Evolutionary conservation across 1,140 invertebrate species (phyloP).

Genomic region (Hirudo medicinalis): DNA sequence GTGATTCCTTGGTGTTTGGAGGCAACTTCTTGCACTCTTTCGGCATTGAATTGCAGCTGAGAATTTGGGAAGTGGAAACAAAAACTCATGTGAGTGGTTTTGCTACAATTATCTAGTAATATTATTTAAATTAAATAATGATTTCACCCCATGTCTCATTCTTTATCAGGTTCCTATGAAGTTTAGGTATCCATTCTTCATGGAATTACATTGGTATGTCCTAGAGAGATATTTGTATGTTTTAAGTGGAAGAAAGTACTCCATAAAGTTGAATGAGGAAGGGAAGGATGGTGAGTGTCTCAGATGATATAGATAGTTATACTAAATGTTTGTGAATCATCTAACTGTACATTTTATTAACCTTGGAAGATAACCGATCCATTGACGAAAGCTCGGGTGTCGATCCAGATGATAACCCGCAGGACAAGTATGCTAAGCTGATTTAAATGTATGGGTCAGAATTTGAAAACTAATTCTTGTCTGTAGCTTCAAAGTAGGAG

Average conservation of each 20-base stretch:
- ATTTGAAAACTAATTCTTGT: too few species aligned
- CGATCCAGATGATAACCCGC: too few species aligned
- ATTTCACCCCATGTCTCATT: not conserved
- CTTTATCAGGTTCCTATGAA: slow-evolving; percentile 70
- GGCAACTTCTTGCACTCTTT: slow-evolving; percentile 84
- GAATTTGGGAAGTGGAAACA: slow-evolving; percentile 22
- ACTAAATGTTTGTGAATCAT: too few species aligned
- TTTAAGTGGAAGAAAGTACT: slow-evolving; percentile 65
- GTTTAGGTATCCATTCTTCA: slow-evolving; percentile 93
- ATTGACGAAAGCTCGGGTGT: too few species aligned
- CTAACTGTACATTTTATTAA: too few species aligned
- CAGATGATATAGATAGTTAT: too few species aligned
- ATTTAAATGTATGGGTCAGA: too few species aligned
- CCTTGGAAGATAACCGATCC: too few species aligned
- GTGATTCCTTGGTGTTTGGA: slow-evolving; percentile 81
- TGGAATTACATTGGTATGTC: slow-evolving; percentile 95
- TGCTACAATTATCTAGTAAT: not conserved
- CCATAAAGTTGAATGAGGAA: slow-evolving; percentile 37
- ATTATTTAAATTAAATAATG: too few species aligned
- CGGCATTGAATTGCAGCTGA: slow-evolving; percentile 63
- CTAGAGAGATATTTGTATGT: slow-evolving; percentile 80
- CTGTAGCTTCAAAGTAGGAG: too few species aligned
- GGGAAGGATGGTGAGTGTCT: not conserved
- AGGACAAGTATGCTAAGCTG: too few species aligned
- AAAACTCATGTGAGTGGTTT: slow-evolving; percentile 20